Base-by-base conservation (phyloP, 2,888 invertebrate genomes). In the Tetragnatha montana region DNA sequence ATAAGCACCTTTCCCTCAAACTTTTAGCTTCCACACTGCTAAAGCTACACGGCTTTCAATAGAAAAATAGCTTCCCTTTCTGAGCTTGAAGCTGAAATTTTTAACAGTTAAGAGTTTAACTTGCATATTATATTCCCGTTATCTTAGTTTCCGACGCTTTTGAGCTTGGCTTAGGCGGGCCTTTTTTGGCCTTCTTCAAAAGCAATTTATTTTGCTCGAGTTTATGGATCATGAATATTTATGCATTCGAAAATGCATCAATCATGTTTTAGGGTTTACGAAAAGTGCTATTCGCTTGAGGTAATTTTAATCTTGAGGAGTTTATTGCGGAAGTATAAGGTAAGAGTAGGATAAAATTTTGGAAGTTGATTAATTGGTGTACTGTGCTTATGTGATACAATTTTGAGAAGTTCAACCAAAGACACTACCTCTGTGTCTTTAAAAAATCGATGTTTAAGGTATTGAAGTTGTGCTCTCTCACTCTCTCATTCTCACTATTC, bases 211-310 rank as follows among this genome's bases (percentile, higher is more conserved):
- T 86, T 80, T 80, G 73, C 71, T 50, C 60, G 70, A 80, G 68
- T 86, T 86, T 86, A 86, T 86, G 80, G 80, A 86, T 86, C 86
- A 86, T 86, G 86, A 86, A 86, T 86, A 86, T 86, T 86, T 86
- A 86, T 86, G 80, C 71, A 35, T 80, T 86, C 74, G 22, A 80
- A 86, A 86, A 71, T 86, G 80, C 86, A 86, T 86, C 86, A 79
- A 86, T 86, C 86, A 86, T 86, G 86, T 86, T 79, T 60, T 80
- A 86, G 74, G 70, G 82, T 73, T 73, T 74, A 71, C 50, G 69
- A 78, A n/a, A 60, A 60, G 69, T 35, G 70, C 51, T 51, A 12
- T 49, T 70, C 19, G 22, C 51, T 78, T 21, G 50, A 85, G 85
- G 78, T 50, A 60, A 10, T 85, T 85, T 85, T 85, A 85, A 85